These are phyloP conservation scores for Troides aeacus DNA, from an alignment of 2,888 invertebrate genomes.

Conservation along the genomic window DNA sequence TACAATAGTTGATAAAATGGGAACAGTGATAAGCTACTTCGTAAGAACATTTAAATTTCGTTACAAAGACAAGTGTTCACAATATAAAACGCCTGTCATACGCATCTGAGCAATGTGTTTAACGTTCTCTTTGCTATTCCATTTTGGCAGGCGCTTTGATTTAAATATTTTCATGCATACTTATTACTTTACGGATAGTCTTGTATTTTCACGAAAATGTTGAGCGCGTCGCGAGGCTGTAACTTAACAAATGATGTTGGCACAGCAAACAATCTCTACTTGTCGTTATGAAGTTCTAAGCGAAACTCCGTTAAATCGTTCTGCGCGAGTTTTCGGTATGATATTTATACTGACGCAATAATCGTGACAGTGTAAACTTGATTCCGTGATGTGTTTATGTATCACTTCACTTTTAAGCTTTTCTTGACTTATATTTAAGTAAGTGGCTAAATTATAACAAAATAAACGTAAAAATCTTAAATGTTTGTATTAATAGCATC, in stretches of 20 bases:
- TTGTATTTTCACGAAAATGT: background rate
- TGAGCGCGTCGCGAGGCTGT: background rate
- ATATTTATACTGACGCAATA: background rate
- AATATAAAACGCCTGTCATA: background rate
- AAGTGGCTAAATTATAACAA: background rate
- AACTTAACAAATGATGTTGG: slow-evolving; percentile 1
- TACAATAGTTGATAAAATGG: too few species aligned
- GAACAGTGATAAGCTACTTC: too few species aligned
- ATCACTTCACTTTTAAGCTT: background rate
- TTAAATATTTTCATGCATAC: background rate
- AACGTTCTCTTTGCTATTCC: background rate
- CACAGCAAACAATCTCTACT: background rate
- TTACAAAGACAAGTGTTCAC: too few species aligned
- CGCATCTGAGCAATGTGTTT: background rate
- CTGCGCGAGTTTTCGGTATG: background rate
- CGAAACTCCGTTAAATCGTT: background rate
- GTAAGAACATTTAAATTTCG: too few species aligned
- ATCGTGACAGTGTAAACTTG: background rate
- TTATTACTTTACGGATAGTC: background rate
- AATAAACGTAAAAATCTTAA: background rate
- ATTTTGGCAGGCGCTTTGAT: background rate
- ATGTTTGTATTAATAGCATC: too few species aligned
- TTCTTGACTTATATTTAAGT: background rate
- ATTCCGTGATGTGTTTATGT: too few species aligned
- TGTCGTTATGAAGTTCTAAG: background rate